phyloP scores from a whole-genome alignment of 1,140 invertebrate species.

The Trachymyrmex cornetzi region DNA sequence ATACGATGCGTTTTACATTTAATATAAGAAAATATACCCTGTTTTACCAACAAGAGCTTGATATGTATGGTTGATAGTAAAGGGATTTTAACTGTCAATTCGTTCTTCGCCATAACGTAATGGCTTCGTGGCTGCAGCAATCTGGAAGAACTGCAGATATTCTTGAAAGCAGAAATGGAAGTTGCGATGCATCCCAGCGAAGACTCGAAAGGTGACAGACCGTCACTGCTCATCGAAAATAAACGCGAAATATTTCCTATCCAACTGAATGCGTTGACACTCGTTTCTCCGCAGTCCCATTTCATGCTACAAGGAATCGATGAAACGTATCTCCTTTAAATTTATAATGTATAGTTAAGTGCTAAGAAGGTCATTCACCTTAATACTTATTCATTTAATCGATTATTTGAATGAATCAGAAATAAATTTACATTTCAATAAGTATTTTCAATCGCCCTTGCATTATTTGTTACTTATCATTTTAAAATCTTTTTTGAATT shows the following conservation, averaged over 20 bases:
- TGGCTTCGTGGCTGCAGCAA: slow-evolving; percentile 15
- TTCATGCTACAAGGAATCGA: slow-evolving; percentile 7
- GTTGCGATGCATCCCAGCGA: slow-evolving; percentile 22
- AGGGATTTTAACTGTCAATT: slow-evolving; percentile 32
- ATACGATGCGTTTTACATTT: slow-evolving; percentile 13
- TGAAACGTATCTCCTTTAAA: slow-evolving; percentile 17
- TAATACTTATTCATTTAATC: slow-evolving; percentile 11
- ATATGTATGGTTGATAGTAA: slow-evolving; percentile 29
- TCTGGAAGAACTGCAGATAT: neutral
- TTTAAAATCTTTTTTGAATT: neutral
- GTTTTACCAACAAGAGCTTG: neutral
- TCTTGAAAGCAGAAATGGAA: slow-evolving; percentile 44
- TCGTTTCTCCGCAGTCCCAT: neutral
- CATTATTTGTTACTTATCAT: neutral
- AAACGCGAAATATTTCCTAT: slow-evolving; percentile 41
- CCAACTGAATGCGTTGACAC: neutral
- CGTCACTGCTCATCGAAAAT: slow-evolving; percentile 17
- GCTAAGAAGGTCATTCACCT: neutral
- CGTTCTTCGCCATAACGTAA: slow-evolving; percentile 16
- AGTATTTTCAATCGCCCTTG: neutral
- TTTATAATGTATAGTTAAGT: slow-evolving; percentile 16
- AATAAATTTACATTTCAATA: neutral
- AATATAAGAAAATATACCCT: neutral
- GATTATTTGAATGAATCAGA: slow-evolving; percentile 21
- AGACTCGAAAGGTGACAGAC: slow-evolving; percentile 35